phyloP scores from a whole-genome alignment of 2,113 vertebrate species.

The Neogale vison region DNA sequence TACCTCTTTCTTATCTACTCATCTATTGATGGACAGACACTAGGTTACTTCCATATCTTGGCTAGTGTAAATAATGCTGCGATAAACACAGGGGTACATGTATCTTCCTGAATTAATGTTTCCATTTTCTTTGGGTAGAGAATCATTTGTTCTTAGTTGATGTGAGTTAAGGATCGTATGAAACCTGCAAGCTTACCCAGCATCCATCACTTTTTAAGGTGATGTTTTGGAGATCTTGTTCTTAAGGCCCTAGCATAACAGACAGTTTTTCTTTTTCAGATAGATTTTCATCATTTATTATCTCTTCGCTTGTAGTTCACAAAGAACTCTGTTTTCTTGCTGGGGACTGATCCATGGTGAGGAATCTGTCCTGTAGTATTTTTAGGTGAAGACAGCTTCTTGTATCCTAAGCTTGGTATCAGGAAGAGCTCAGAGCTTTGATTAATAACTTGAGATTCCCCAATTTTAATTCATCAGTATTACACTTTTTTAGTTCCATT shows the following conservation, averaged over 20 bases:
- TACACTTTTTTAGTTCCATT: not conserved
- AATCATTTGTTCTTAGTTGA: conserved; percentile 31
- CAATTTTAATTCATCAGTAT: not conserved
- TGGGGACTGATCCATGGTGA: not conserved
- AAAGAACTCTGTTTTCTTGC: not conserved
- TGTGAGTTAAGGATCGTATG: not conserved
- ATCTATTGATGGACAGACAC: not conserved
- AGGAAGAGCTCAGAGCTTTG: not conserved
- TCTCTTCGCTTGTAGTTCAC: not conserved
- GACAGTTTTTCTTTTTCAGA: not conserved
- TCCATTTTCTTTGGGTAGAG: not conserved
- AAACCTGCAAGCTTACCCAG: not conserved
- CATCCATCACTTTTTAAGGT: not conserved
- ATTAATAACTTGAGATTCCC: not conserved
- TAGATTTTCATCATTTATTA: not conserved
- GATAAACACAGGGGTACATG: not conserved
- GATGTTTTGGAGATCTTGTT: not conserved
- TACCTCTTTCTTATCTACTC: not conserved
- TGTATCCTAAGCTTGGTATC: not conserved
- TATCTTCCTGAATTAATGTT: not conserved
- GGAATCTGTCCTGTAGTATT: not conserved
- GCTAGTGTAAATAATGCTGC: not conserved
- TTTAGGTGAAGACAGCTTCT: conserved; percentile 29
- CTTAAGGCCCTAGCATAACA: not conserved
- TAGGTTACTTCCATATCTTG: not conserved